Conservation (phyloP, 2,113 vertebrate genomes). For the Eulemur macaco region DNA sequence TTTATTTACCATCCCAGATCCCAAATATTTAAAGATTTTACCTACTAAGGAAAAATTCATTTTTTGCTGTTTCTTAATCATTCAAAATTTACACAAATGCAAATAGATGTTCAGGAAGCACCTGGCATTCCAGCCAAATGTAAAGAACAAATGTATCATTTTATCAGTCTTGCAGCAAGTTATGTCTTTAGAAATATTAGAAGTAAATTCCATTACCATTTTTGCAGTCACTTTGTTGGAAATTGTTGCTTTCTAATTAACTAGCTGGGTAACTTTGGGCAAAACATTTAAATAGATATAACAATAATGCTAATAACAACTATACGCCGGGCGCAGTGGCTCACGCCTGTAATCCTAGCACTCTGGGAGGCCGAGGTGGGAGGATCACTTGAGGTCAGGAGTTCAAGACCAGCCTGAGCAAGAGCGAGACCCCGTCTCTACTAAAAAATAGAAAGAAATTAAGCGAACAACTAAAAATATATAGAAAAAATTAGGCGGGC, state of each 20-base stretch:
- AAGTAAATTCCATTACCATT: not conserved
- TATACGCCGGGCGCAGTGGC: no score
- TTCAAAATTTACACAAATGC: constrained; percentile 13
- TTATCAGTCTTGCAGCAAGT: not conserved
- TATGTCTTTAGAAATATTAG: not conserved
- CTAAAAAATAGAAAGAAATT: no score
- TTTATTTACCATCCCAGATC: not conserved
- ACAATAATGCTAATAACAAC: not conserved
- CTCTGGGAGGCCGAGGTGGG: no score
- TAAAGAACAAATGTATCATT: not conserved
- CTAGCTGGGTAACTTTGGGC: not conserved
- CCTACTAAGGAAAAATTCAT: not conserved
- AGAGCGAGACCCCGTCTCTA: no score
- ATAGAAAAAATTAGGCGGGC: no score
- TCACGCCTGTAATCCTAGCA: no score
- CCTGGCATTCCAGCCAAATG: not conserved
- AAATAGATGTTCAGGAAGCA: not conserved
- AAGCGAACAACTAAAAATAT: no score
- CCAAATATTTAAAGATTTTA: not conserved
- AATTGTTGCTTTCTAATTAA: not conserved
- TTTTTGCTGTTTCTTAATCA: not conserved
- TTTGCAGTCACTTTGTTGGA: not conserved
- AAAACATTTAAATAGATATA: constrained; percentile 30
- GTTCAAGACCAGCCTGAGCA: no score
- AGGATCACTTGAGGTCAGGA: no score